Percentiles rank a stretch among this genome's conserved stretches.
phyloP scores from a whole-genome alignment of 2,797 vertebrate species.

The Gymnodraco acuticeps region DNA sequence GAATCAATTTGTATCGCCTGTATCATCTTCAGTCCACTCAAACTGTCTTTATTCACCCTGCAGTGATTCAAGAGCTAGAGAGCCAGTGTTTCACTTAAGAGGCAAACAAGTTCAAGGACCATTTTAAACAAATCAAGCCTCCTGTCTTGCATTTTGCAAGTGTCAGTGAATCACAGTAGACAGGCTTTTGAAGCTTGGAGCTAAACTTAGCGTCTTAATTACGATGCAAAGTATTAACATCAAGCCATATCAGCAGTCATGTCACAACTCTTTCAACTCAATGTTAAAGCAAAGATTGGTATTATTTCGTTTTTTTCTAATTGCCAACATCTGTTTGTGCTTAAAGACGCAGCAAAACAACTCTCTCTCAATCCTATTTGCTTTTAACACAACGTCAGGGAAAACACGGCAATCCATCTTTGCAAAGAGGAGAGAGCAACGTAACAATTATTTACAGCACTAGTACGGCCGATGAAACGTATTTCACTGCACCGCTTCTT shows the following conservation, averaged over 20 bases:
- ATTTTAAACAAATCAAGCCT: not conserved
- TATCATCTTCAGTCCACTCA: not conserved
- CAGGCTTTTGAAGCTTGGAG: conserved; percentile 35
- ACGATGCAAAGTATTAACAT: conserved; percentile 45
- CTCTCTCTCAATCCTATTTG: conserved; percentile 36
- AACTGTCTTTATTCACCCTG: not conserved
- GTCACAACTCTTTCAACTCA: conserved; percentile 42
- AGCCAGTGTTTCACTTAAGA: conserved; percentile 9
- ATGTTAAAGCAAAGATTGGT: conserved; percentile 37
- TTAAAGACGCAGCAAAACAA: conserved; percentile 36
- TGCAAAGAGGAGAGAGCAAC: conserved; percentile 25
- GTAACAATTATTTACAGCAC: conserved; percentile 12
- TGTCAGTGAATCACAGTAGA: conserved; percentile 49
- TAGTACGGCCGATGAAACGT: conserved; percentile 4
- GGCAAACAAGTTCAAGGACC: conserved; percentile 26
- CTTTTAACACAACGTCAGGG: conserved; percentile 39
- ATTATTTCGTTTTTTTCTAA: conserved; percentile 38
- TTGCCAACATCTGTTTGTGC: conserved; percentile 57
- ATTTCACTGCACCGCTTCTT: not conserved
- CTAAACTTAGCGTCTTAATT: conserved; percentile 58
- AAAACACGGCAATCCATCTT: conserved; percentile 39
- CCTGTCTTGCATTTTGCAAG: conserved; percentile 21
- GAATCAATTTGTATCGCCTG: no score
- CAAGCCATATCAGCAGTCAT: conserved; percentile 46
- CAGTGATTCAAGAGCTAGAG: not conserved